Conservation (phyloP, 2,888 invertebrate species). For the Arrhopalites spinosus region DNA sequence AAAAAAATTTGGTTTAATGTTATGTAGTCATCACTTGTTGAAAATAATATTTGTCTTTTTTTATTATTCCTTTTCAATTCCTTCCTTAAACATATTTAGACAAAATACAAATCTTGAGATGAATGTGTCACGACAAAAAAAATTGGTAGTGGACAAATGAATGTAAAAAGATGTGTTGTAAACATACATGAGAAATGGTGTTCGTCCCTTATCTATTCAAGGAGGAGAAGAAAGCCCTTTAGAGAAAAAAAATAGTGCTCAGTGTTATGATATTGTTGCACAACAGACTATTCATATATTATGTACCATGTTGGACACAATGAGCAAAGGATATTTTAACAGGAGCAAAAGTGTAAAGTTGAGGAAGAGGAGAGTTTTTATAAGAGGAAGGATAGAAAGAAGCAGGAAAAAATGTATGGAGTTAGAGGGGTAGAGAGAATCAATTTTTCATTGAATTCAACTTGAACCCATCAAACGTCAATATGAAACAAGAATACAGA, state of each 20-base stretch:
- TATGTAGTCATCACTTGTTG: too few species aligned
- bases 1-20: background rate
- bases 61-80: background rate
- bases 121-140: background rate
- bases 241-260: background rate
- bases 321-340: background rate
- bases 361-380: background rate
- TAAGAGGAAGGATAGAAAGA: background rate
- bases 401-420: background rate
- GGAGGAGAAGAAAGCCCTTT: background rate
- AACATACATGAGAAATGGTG: constrained; percentile 16
- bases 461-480: constrained; percentile 38
- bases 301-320: background rate
- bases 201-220: background rate
- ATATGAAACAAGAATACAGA: constrained; percentile 33
- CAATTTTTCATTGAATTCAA: constrained; percentile 33
- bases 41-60: too few species aligned
- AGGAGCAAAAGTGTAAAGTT: background rate
- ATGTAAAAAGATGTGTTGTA: constrained; percentile 8
- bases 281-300: too few species aligned
- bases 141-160: background rate
- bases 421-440: background rate
- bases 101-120: too few species aligned
- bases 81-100: too few species aligned
- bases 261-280: background rate